Percentiles rank a stretch among this genome's conserved stretches.
phyloP scores from a whole-genome alignment of 2,113 vertebrate species.

The Muntiacus muntjak region DNA sequence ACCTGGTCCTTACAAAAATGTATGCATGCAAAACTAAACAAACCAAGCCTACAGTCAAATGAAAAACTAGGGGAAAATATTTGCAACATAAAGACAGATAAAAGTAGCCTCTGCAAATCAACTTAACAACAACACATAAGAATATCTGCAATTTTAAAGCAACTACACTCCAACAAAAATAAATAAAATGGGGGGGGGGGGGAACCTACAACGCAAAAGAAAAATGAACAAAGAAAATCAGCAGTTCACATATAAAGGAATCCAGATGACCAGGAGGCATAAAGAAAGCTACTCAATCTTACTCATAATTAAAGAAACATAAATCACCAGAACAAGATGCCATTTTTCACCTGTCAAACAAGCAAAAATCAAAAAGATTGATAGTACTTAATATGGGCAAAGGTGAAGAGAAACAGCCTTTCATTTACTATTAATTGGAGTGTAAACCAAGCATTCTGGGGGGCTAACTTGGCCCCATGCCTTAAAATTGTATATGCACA shows the following conservation, averaged over 20 bases:
- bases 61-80: slow-evolving; percentile 2
- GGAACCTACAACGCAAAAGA: not conserved
- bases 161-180: not conserved
- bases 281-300: not conserved
- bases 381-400: not conserved
- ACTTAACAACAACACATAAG: not conserved
- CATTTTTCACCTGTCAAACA: slow-evolving; percentile 38
- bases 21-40: not conserved
- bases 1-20: not conserved
- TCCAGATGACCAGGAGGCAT: not conserved
- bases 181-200: not conserved
- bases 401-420: not conserved
- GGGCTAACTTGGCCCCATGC: not conserved
- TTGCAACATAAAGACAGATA: not conserved
- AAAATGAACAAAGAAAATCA: slow-evolving; percentile 22
- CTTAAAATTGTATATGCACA: not conserved
- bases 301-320: slow-evolving; percentile 29
- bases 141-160: not conserved
- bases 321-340: not conserved
- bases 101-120: not conserved
- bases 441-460: not conserved
- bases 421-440: not conserved
- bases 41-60: not conserved
- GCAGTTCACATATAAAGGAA: slow-evolving; percentile 2
- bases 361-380: slow-evolving; percentile 16